phyloP scores from a whole-genome alignment of 2,888 invertebrate species.

The Tetranychus truncatus region DNA sequence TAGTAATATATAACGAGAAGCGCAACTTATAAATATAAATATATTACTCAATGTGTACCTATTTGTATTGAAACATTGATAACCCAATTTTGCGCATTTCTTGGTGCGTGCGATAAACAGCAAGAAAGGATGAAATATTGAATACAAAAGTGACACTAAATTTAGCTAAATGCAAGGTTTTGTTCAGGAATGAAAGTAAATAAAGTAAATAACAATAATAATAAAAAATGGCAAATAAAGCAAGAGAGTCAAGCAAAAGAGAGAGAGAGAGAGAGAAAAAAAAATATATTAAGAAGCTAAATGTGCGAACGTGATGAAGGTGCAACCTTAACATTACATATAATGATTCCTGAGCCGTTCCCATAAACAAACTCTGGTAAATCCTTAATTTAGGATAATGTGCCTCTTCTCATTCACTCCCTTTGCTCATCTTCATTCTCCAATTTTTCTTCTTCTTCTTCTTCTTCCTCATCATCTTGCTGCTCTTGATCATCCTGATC shows the following conservation, averaged over 20 bases:
- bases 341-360: not conserved
- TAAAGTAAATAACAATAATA: not conserved
- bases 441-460: no score
- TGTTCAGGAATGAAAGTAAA: not conserved
- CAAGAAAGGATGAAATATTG: not conserved
- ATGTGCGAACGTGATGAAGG: not conserved
- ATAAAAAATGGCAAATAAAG: not conserved
- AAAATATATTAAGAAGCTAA: not conserved
- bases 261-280: not conserved
- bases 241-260: not conserved
- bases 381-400: slow-evolving; percentile 1
- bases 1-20: no score
- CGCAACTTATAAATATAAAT: no score
- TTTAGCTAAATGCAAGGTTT: not conserved
- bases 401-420: not conserved
- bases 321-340: not conserved
- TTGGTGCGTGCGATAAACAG: no score
- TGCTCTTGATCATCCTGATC: no score
- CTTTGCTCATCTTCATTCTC: not conserved
- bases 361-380: slow-evolving; percentile 1
- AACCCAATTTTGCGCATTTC: no score
- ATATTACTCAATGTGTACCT: no score
- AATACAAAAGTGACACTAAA: not conserved
- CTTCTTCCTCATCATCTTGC: no score
- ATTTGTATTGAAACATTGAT: no score